Percentiles rank a stretch among this genome's conserved stretches.
Conservation (phyloP, 2,113 vertebrate genomes). For the Struthio camelus region DNA sequence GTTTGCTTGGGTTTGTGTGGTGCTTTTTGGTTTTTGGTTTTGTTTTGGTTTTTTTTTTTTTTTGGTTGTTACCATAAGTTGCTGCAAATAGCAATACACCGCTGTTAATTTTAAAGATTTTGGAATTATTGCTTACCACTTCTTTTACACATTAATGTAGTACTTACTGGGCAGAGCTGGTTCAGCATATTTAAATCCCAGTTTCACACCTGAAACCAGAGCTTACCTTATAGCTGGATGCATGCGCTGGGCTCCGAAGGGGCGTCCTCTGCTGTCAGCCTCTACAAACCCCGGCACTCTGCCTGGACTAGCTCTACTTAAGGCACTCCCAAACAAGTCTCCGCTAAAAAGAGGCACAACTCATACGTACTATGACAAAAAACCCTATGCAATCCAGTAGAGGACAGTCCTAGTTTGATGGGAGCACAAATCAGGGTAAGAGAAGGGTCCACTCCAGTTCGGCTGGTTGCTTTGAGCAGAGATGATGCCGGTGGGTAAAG, state of each 20-base stretch:
- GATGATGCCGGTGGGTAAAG: neutral
- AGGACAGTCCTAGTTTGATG: neutral
- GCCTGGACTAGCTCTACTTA: neutral
- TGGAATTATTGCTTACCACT: neutral
- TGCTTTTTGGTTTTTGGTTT: no score
- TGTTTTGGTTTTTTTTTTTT: no score
- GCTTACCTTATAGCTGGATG: neutral
- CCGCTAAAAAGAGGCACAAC: neutral
- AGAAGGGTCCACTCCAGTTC: neutral
- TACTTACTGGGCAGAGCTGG: neutral
- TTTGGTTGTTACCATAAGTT: no score
- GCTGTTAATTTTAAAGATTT: neutral
- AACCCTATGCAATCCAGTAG: neutral
- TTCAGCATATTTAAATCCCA: neutral
- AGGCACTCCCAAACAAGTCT: neutral
- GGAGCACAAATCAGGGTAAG: neutral
- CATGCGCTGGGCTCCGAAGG: neutral
- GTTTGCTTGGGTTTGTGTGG: no score
- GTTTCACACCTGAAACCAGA: neutral
- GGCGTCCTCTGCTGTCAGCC: neutral
- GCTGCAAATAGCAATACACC: neutral
- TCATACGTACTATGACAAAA: neutral
- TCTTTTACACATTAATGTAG: neutral
- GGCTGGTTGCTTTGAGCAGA: neutral
- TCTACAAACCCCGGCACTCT: neutral